These are phyloP conservation scores for Brachycybe producta DNA, from an alignment of 2,888 invertebrate genomes.

Conservation along the genomic window DNA sequence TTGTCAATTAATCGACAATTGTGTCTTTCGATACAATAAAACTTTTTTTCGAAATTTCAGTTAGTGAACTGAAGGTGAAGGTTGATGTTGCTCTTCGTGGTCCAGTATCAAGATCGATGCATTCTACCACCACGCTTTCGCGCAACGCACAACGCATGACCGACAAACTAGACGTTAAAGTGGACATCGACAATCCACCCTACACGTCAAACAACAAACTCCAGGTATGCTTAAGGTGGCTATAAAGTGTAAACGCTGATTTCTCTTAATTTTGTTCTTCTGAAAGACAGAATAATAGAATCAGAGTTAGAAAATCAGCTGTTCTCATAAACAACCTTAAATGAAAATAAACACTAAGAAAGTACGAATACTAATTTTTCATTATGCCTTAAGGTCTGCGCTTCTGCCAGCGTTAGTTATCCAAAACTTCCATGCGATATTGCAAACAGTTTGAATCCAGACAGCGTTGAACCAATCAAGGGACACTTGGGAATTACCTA, in stretches of 20 bases:
- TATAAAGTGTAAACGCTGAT: too few species aligned
- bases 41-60: too few species aligned
- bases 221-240: neutral
- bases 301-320: too few species aligned
- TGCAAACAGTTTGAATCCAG: neutral
- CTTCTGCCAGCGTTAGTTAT: neutral
- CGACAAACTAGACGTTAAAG: neutral
- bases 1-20: too few species aligned
- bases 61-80: neutral
- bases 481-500: neutral
- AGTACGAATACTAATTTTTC: neutral
- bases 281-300: too few species aligned
- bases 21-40: too few species aligned
- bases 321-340: too few species aligned
- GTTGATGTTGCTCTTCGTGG: neutral
- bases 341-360: neutral
- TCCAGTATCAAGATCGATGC: neutral
- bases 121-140: neutral
- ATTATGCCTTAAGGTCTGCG: neutral
- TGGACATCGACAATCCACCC: neutral
- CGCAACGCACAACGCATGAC: neutral
- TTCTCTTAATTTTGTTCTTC: too few species aligned
- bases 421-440: slow-evolving; percentile 5
- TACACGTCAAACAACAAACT: neutral
- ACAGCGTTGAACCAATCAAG: neutral